Percentiles rank a stretch among this genome's conserved stretches.
These are phyloP conservation scores for Pelecanus crispus DNA, from an alignment of 2,113 vertebrate species.

Conservation along the genomic window DNA sequence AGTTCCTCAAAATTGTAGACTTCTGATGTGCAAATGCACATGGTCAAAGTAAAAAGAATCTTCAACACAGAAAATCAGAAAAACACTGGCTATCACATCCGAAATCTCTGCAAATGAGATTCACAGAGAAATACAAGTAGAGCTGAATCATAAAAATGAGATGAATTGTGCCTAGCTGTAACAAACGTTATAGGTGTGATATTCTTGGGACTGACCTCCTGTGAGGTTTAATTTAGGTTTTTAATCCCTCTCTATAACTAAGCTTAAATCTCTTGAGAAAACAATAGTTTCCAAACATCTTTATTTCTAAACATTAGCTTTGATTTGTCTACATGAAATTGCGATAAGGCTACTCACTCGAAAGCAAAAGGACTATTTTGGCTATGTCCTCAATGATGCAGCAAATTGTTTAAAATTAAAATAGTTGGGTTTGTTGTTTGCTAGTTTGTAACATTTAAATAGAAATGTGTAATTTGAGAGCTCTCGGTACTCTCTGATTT, in stretches of 20 bases:
- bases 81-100: not conserved
- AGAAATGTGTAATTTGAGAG: constrained; percentile 19
- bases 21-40: not conserved
- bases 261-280: constrained; percentile 48
- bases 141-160: not conserved
- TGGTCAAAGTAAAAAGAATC: not conserved
- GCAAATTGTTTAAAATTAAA: constrained; percentile 25
- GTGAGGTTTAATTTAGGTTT: constrained; percentile 38
- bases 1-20: not conserved
- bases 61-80: not conserved
- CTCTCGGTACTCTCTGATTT: constrained; percentile 5
- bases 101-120: not conserved
- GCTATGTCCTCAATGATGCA: not conserved
- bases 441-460: constrained; percentile 12
- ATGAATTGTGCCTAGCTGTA: not conserved
- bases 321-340: not conserved
- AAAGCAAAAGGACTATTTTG: not conserved
- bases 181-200: not conserved
- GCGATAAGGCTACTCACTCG: not conserved
- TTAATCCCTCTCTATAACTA: constrained; percentile 32
- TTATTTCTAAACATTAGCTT: not conserved
- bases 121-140: not conserved
- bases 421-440: not conserved
- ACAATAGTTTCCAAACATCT: not conserved
- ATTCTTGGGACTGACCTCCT: constrained; percentile 5